phyloP scores from a whole-genome alignment of 2,113 vertebrate species.

The Myiagra hebetior region DNA sequence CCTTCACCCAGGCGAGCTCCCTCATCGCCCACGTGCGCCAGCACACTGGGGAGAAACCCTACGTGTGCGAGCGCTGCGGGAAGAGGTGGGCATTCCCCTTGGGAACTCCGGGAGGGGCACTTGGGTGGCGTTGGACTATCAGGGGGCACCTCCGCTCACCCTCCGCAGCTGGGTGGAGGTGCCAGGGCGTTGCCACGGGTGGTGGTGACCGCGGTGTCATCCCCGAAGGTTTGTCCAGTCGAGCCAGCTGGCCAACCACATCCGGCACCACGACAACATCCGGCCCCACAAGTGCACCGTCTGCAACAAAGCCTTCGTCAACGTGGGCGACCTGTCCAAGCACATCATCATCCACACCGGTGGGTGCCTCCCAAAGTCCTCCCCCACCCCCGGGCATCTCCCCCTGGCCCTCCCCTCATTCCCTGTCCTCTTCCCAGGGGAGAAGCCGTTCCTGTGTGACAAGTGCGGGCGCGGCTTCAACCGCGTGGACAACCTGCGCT shows the following conservation, averaged over 20 bases:
- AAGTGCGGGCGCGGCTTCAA: conserved; percentile 96
- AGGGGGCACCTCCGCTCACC: fast-evolving
- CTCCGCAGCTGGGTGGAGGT: background rate
- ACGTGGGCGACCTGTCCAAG: conserved; percentile 95
- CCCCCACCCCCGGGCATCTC: fast-evolving
- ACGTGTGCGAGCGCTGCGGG: conserved; percentile 95
- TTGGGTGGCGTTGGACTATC: fast-evolving
- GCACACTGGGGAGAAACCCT: conserved; percentile 97
- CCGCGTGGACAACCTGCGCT: conserved; percentile 95
- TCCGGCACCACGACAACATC: conserved; percentile 97
- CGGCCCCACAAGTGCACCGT: conserved; percentile 94
- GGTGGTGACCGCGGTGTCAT: fast-evolving
- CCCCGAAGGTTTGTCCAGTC: conserved; percentile 90
- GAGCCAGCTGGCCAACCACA: conserved; percentile 97
- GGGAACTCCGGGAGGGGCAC: fast-evolving
- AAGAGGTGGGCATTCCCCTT: conserved; percentile 80
- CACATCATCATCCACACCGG: conserved; percentile 99
- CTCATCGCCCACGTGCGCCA: conserved; percentile 96
- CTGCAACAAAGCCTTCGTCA: conserved; percentile 97
- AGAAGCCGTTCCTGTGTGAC: conserved; percentile 95
- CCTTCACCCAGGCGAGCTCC: conserved; percentile 97
- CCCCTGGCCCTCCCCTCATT: fast-evolving
- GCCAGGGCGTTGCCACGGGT: fast-evolving
- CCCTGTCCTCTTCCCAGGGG: conserved; percentile 69
- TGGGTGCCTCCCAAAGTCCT: conserved; percentile 40